A percentile compares a stretch with the other conserved stretches of the same genome.
Evolutionary conservation across 2,888 invertebrate genomes (phyloP).

Genomic region (Xestoiulus laeticollis): DNA sequence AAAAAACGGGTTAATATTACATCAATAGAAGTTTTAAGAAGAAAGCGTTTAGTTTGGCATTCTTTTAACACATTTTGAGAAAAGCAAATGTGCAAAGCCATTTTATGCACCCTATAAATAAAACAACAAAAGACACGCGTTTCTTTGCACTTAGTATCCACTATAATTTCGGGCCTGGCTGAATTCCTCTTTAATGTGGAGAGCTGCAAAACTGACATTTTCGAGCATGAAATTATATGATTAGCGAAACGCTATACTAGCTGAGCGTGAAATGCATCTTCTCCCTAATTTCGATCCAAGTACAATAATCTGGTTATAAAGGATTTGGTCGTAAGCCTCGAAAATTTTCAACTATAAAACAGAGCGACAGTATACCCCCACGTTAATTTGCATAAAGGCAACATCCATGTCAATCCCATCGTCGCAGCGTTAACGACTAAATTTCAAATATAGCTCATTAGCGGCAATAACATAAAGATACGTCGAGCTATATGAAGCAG

Average conservation of each 20-base stretch:
- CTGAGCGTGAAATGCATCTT: constrained; percentile 28
- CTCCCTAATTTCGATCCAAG: not conserved
- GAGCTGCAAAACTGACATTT: constrained; percentile 14
- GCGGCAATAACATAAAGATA: constrained; percentile 9
- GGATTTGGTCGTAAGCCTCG: constrained; percentile 11
- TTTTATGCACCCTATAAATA: not conserved
- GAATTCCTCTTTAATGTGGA: not conserved
- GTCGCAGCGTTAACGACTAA: constrained; percentile 9
- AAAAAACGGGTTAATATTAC: not conserved
- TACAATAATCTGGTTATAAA: constrained; percentile 25
- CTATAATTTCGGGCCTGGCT: not conserved
- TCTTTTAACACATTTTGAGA: not conserved
- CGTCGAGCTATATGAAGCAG: not conserved
- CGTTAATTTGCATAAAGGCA: constrained; percentile 9
- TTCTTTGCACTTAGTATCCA: not conserved
- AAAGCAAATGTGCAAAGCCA: not conserved
- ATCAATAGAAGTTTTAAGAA: not conserved
- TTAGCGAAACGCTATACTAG: constrained; percentile 28
- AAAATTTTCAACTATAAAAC: not conserved
- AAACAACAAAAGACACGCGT: not conserved
- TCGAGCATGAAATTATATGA: constrained; percentile 30
- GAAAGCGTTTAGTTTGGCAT: not conserved
- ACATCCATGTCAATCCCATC: not conserved
- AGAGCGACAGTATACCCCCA: not conserved
- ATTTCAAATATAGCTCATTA: constrained; percentile 9